Base-by-base conservation (phyloP, 2,797 vertebrate genomes). In the Lagocephalus sceleratus region DNA sequence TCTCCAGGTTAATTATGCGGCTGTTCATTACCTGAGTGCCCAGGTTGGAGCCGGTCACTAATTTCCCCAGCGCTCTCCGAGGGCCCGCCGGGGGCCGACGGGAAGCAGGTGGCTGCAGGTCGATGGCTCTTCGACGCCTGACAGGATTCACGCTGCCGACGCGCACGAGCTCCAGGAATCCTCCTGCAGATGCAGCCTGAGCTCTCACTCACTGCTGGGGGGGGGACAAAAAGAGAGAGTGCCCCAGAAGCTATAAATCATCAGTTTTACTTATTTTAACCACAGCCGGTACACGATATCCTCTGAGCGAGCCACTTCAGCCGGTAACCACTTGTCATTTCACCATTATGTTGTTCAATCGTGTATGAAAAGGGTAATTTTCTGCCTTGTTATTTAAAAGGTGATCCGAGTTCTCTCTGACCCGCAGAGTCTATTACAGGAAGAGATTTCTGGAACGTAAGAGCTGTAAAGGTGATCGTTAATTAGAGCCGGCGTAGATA, bases 1-100 rank as follows among this genome's bases (percentile, higher is more conserved):
- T 68, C 60, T 60, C 60, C 3, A 57, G 74, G 85, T 79, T 85
- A 85, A 87, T 83, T 84, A 76, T 67, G 69, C 75, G 43, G 60
- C 70, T 42, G 21, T 51, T 63, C 55, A 52, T 82, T 83, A 82
- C 69, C 66, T 59, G 75, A 49, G 44, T 20, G 42, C 20, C 55
- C 67, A 52, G 81, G 73, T 82, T 76, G 52, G 48, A 62, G 64
- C 70, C 67, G 47, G 79, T 23, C 60, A 78, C 75, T 87, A 66
- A 86, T 82, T 82, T 81, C 73, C 77, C 60, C 29, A 17, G 66
- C 65, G 42, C 76, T 79, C 82, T 66, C 68, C 68, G 71, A 75
- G 68, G 17, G 71, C 71, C 52, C 85, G 63, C 71, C 60, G 38
- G 78, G 64, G 82, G 66, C 73, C 71, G 47, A 8, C 73, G 72